Conservation (phyloP, 92 coral and sea anemone genomes). For the Zoanthus sociatus region DNA sequence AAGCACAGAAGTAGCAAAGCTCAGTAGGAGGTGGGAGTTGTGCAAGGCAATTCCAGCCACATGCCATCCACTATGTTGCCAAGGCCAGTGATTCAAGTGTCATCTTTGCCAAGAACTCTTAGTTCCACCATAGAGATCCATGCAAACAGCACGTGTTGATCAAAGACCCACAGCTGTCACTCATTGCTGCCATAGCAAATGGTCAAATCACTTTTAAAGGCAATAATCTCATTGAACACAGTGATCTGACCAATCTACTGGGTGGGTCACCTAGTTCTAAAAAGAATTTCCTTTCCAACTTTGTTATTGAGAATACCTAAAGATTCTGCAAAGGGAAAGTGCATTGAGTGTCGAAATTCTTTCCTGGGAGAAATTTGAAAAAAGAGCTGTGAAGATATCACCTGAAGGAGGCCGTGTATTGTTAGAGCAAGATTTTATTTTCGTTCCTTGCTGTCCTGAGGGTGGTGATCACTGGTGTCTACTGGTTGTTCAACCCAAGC, state of each 20-base stretch:
- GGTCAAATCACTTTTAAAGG: background rate
- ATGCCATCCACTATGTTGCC: slow-evolving; percentile 27
- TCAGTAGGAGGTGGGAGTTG: slow-evolving; percentile 25
- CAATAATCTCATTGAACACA: slow-evolving; percentile 1
- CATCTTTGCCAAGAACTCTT: slow-evolving; percentile 1
- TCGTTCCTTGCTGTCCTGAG: background rate
- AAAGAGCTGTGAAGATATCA: slow-evolving; percentile 8
- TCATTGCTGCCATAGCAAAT: background rate
- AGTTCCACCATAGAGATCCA: background rate
- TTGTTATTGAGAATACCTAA: slow-evolving; percentile 21
- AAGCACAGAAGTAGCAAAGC: slow-evolving; percentile 24
- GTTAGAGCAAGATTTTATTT: slow-evolving; percentile 31
- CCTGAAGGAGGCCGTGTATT: background rate
- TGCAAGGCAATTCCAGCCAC: slow-evolving; percentile 22
- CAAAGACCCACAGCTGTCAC: background rate
- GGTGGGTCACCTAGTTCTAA: background rate
- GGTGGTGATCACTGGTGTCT: slow-evolving; percentile 15
- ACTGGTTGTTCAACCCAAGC: slow-evolving; percentile 29
- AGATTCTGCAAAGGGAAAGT: slow-evolving; percentile 22
- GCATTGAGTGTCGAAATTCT: slow-evolving; percentile 16
- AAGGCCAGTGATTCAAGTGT: slow-evolving; percentile 11
- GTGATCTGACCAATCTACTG: slow-evolving; percentile 1
- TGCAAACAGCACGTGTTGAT: slow-evolving; percentile 8
- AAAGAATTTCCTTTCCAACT: slow-evolving; percentile 43
- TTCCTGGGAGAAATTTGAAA: slow-evolving; percentile 31